Percentiles rank a stretch among this genome's conserved stretches.
Evolutionary conservation across 2,888 invertebrate genomes (phyloP).

Genomic region (Acanthosoma haemorrhoidale): DNA sequence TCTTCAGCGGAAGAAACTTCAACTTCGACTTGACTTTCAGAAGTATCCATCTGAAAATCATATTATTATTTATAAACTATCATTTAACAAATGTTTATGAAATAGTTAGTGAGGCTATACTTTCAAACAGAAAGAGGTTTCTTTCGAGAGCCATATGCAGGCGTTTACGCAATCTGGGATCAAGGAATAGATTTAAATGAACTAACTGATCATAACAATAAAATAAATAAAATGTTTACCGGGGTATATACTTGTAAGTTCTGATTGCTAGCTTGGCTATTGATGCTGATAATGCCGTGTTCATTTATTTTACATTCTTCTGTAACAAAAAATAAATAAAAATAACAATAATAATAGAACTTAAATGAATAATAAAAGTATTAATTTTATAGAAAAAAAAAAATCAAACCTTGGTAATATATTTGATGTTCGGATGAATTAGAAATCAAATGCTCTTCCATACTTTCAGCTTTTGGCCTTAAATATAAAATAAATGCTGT

Average conservation of each 20-base stretch:
- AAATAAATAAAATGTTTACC: neutral
- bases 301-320: conserved; percentile 20
- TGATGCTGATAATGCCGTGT: neutral
- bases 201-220: neutral
- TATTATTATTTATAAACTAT: no score
- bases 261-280: neutral
- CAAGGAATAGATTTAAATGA: neutral
- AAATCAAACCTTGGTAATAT: conserved; percentile 36
- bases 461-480: neutral
- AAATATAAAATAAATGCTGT: neutral
- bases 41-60: conserved; percentile 10
- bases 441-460: neutral
- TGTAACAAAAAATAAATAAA: neutral
- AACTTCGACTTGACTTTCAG: conserved; percentile 29
- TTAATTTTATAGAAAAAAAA: neutral
- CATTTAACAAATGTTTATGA: no score
- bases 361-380: neutral
- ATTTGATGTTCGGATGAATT: conserved; percentile 23
- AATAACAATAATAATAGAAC: neutral
- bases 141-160: no score
- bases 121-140: no score
- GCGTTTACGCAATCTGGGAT: no score
- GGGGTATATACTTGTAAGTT: conserved; percentile 5
- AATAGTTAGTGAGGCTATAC: no score
- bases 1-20: conserved; percentile 36